phyloP scores from a whole-genome alignment of 2,113 vertebrate genomes.

The Trichechus manatus region DNA sequence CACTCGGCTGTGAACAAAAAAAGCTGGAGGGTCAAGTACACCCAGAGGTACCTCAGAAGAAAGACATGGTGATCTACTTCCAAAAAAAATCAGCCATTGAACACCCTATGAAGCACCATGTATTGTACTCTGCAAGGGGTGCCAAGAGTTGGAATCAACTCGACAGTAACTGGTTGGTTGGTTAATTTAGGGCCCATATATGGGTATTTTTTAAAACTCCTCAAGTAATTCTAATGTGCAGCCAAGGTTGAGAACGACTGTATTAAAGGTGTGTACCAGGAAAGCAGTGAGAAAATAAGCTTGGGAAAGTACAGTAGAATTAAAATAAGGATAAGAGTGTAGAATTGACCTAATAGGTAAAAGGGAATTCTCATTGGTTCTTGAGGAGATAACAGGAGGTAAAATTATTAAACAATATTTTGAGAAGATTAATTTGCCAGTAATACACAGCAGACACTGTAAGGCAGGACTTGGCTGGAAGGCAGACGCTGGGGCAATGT shows the following conservation, averaged over 20 bases:
- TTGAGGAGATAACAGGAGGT: not conserved
- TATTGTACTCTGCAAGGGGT: too few species aligned
- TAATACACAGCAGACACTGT: not conserved
- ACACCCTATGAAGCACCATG: too few species aligned
- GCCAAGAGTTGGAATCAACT: too few species aligned
- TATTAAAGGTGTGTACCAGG: too few species aligned
- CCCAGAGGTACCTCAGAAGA: not conserved
- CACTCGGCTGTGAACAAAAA: not conserved
- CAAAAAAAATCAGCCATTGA: too few species aligned
- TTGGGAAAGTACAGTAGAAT: not conserved
- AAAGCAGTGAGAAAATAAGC: too few species aligned
- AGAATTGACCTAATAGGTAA: not conserved
- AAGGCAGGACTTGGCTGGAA: not conserved
- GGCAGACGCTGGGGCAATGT: not conserved
- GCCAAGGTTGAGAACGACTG: too few species aligned
- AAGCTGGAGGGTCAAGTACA: not conserved
- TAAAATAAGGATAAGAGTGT: not conserved
- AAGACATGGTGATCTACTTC: too few species aligned
- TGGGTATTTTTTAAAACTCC: too few species aligned
- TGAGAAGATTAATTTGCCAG: not conserved
- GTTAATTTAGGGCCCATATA: too few species aligned
- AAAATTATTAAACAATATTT: not conserved
- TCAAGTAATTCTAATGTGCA: too few species aligned
- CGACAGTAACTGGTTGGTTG: too few species aligned
- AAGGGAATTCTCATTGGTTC: not conserved